These are phyloP conservation scores for Schizopygopsis pylzovi DNA, from an alignment of 2,797 vertebrate genomes.

Conservation along the genomic window DNA sequence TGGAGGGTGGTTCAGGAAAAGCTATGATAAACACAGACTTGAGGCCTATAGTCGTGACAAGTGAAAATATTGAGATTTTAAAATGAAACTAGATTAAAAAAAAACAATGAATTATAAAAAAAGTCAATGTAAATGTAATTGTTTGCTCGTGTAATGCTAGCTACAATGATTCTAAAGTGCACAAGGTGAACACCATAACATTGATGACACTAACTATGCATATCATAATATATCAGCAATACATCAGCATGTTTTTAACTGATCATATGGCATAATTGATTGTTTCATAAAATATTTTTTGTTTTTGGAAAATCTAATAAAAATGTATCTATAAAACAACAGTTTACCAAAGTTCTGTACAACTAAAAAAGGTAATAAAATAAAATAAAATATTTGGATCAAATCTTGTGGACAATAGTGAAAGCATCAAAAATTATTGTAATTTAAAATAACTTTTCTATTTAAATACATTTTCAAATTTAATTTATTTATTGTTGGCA, in stretches of 20 bases:
- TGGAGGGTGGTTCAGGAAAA: slow-evolving; percentile 1
- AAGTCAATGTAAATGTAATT: not conserved
- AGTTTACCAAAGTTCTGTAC: not conserved
- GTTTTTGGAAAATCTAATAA: not conserved
- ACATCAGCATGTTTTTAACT: not conserved
- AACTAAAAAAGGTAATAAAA: not conserved
- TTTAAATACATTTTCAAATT: not conserved
- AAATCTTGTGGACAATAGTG: not conserved
- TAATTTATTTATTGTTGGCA: not conserved
- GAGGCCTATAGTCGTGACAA: not conserved
- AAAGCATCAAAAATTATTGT: not conserved
- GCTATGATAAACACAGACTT: not conserved
- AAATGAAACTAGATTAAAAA: not conserved
- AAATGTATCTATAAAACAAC: not conserved
- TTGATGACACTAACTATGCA: not conserved
- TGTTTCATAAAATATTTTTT: not conserved
- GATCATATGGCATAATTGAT: not conserved
- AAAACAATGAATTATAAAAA: no score
- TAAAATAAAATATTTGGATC: not conserved
- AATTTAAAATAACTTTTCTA: not conserved
- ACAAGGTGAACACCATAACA: not conserved
- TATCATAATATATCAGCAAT: not conserved
- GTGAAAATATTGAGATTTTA: not conserved
- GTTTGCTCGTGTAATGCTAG: not conserved
- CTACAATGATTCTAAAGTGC: not conserved